Base-by-base conservation (phyloP, 2,888 invertebrate species). In the Dasysyrphus tricinctus region DNA sequence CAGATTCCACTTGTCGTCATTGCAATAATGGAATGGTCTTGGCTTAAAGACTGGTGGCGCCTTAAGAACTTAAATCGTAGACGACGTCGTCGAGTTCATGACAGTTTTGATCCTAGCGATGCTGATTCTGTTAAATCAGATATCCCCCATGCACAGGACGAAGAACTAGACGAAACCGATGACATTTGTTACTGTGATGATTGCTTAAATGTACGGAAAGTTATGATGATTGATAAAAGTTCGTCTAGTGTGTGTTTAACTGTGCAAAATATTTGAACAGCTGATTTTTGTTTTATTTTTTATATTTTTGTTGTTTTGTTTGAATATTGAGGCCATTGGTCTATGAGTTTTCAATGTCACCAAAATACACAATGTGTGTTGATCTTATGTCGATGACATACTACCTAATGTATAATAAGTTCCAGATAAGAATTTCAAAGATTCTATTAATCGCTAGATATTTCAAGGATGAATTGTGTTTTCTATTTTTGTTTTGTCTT, bases 41-140 rank as follows among this genome's bases (percentile, higher is more conserved):
- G 96, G 96, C 93, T 96, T 90, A 96, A 96, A 92, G 96, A 96
- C 92, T 96, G 96, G 96, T 96, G 96, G 96, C 94, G 96, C 85
- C 93, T 96, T 82, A 96, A 96, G 93, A 94, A 94, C 91, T 95
- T 95, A 93, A 94, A 95, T 89, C 88, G 88, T 29, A 89, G 90
- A 42, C 90, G 90, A 59, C 90, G 90, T 72, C 89, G 90, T 32
- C 90, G 89, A 57, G 88, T 88, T 42, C 88, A 88, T 78, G 93
- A 93, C 90, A 94, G 94, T 90, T 93, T 94, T 90, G 95, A 95
- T 93, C 95, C 94, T 93, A 95, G 95, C 93, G 95, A 95, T 93
- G 95, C 95, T 89, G 86, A 84, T 56, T 75, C 83, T 32, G 75
- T 80, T 32, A 65, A 72, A 49, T 78, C 69, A 42, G 65, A 86